These are phyloP conservation scores for Lepidurus arcticus DNA, from an alignment of 1,140 invertebrate genomes.

Conservation along the genomic window DNA sequence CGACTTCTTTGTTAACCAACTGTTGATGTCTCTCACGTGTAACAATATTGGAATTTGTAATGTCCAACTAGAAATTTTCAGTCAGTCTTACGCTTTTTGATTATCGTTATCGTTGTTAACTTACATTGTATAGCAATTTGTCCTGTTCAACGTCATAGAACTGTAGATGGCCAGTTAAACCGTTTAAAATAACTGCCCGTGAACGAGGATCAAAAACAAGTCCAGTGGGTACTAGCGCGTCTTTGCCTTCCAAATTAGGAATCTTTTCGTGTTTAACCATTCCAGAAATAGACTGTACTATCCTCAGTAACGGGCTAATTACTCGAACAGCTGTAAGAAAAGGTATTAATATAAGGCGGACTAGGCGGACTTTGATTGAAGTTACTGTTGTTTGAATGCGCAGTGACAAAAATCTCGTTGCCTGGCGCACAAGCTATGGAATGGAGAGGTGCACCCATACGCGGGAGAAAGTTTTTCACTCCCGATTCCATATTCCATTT, in stretches of 20 bases:
- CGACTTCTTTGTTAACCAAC: slow-evolving; percentile 64
- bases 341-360: slow-evolving; percentile 27
- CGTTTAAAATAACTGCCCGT: slow-evolving; percentile 65
- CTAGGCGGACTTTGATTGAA: slow-evolving; percentile 30
- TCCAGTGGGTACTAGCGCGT: slow-evolving; percentile 55
- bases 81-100: neutral
- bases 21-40: slow-evolving; percentile 54
- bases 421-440: slow-evolving; percentile 60
- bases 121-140: slow-evolving; percentile 67
- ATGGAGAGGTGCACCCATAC: slow-evolving; percentile 62
- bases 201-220: slow-evolving; percentile 60
- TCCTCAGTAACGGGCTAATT: slow-evolving; percentile 54
- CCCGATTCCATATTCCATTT: slow-evolving; percentile 61
- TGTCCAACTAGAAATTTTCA: slow-evolving; percentile 58
- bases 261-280: slow-evolving; percentile 31
- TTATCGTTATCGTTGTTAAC: slow-evolving; percentile 38
- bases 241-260: slow-evolving; percentile 40
- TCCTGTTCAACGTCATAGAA: slow-evolving; percentile 65
- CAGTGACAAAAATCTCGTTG: slow-evolving; percentile 59
- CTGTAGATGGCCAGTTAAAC: slow-evolving; percentile 69
- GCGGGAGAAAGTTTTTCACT: slow-evolving; percentile 61
- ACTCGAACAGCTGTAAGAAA: slow-evolving; percentile 56
- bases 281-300: slow-evolving; percentile 55
- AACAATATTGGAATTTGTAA: slow-evolving; percentile 64
- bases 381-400: slow-evolving; percentile 66